Base-by-base conservation (phyloP, 2,113 vertebrate genomes). In the Clarias batrachus region DNA sequence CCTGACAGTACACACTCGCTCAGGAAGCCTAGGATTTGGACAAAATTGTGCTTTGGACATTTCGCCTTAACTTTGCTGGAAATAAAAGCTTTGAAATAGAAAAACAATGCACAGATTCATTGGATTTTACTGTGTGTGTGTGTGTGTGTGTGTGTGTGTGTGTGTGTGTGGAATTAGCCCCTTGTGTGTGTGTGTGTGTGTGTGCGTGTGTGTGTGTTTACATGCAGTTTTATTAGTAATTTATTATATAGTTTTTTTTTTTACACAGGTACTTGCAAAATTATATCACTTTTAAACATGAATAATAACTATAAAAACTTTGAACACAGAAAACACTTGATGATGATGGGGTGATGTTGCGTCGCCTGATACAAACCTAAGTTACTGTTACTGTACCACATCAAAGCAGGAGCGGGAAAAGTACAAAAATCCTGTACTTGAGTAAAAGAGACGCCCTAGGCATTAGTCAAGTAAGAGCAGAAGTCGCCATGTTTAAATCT, bases 11-110 rank as follows among this genome's bases (percentile, higher is more conserved):
- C 85, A 91, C 89, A 56, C 89, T 90, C 81, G 68, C 90, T 89
- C 90, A 92, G 90, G 91, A 92, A 91, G 91, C 91, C 89, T 86
- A 77, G 74, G 87, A 90, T 90, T 91, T 88, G 66, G 27, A 86
- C 30, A 80, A 82, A 84, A 33, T 54, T 85, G 21, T 17, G 19
- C 37, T 11, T 12, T 73, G 54, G n/a, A 85, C 17, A 14, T 76
- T 63, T 85, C 17, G 52, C 9, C 9, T 63, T 27, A 19, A 63
- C 14, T 12, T 76, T 54, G 27, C 37, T 16, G 14, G 3, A 56
- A 13, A 60, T 25, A 84, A 62, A 60, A 68, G 66, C 1, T 4
- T 30, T 12, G 56, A 85, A 66, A 76, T 19, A 37, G 16, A 23
- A 48, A 62, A 41, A 52, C 16, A 33, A 83, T 21, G 52, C 30